A percentile compares a stretch with the other conserved stretches of the same genome.
Evolutionary conservation across 1,140 invertebrate genomes (phyloP).

Genomic region (Brachionus rubens): DNA sequence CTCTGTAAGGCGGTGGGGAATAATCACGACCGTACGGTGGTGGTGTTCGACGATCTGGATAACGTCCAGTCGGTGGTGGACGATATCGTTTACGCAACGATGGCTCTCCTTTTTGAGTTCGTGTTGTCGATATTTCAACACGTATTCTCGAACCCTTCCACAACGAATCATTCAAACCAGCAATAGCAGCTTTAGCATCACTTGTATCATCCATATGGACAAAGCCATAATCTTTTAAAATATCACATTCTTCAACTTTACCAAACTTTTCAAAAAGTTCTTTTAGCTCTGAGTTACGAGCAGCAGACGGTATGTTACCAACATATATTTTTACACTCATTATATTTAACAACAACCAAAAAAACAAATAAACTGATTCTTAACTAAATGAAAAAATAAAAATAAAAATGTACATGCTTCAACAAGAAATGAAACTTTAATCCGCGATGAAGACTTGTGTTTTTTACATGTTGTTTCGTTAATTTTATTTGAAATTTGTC

Average conservation of each 20-base stretch:
- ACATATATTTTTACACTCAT: conserved; percentile 90
- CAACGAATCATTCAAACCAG: conserved; percentile 80
- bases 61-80: too few species aligned
- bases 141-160: conserved; percentile 83
- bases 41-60: too few species aligned
- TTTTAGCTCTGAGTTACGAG: conserved; percentile 76
- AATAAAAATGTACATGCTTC: too few species aligned
- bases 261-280: conserved; percentile 89
- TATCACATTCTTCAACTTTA: conserved; percentile 89
- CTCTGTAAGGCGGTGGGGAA: not conserved
- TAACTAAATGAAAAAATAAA: too few species aligned
- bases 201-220: conserved; percentile 92
- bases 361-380: too few species aligned
- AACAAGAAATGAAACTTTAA: too few species aligned
- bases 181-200: conserved; percentile 82
- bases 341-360: too few species aligned
- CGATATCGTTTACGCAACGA: not conserved
- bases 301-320: conserved; percentile 86
- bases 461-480: too few species aligned
- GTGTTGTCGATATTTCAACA: conserved; percentile 72
- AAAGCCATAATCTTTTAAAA: conserved; percentile 94
- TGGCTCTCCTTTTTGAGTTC: not conserved
- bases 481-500: too few species aligned
- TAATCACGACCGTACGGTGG: not conserved
- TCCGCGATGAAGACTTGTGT: too few species aligned